Percentiles rank a stretch among this genome's conserved stretches.
phyloP scores from a whole-genome alignment of 2,888 invertebrate genomes.

The Rhingia rostrata region DNA sequence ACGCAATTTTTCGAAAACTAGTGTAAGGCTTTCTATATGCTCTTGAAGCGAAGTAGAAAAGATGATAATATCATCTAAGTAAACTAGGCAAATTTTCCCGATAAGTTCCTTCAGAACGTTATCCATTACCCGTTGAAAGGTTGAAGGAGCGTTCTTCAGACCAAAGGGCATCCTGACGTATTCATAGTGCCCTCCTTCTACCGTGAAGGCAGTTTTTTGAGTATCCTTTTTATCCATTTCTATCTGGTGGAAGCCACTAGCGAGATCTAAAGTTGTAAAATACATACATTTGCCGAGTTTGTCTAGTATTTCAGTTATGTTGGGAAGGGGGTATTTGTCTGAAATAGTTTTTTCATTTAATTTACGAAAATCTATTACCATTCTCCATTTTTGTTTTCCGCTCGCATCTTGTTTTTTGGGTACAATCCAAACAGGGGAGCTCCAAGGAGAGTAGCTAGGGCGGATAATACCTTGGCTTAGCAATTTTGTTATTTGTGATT shows the following conservation, averaged over 20 bases:
- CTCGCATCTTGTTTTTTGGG: slow-evolving; percentile 60
- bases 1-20: slow-evolving; percentile 21
- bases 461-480: slow-evolving; percentile 75
- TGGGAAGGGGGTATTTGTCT: too few species aligned
- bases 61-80: slow-evolving; percentile 33
- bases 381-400: slow-evolving; percentile 67
- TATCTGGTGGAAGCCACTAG: slow-evolving; percentile 79
- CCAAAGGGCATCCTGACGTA: slow-evolving; percentile 60
- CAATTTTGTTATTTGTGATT: slow-evolving; percentile 23
- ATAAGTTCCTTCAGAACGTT: slow-evolving; percentile 44
- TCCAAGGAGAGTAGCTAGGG: slow-evolving; percentile 70
- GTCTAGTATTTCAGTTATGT: slow-evolving; percentile 76
- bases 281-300: slow-evolving; percentile 77
- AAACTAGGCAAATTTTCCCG: slow-evolving; percentile 7
- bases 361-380: slow-evolving; percentile 72
- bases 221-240: slow-evolving; percentile 64
- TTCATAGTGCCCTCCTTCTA: slow-evolving; percentile 53
- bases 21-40: slow-evolving; percentile 17
- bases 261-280: slow-evolving; percentile 78
- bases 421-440: slow-evolving; percentile 76
- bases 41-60: slow-evolving; percentile 35
- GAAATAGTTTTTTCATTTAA: too few species aligned
- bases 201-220: slow-evolving; percentile 47
- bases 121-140: slow-evolving; percentile 56
- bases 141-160: too few species aligned